Percentiles rank a stretch among this genome's conserved stretches.
phyloP scores from a whole-genome alignment of 1,140 invertebrate species.

The Drosophila nigromelanica region DNA sequence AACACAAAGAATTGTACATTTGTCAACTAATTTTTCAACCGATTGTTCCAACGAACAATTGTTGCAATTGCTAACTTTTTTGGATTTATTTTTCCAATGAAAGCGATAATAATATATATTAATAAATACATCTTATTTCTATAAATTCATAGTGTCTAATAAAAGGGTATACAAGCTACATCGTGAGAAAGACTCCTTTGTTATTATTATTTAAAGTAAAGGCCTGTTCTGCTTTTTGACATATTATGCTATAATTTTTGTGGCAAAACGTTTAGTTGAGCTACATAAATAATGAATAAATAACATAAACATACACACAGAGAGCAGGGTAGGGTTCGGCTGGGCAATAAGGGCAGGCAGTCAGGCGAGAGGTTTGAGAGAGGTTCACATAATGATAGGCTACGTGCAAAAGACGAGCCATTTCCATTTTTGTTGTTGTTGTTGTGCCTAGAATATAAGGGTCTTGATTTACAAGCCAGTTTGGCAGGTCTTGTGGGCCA shows the following conservation, averaged over 20 bases:
- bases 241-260: slow-evolving; percentile 79
- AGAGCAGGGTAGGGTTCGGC: not conserved
- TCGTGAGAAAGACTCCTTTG: not conserved
- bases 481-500: slow-evolving; percentile 39
- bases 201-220: slow-evolving; percentile 64
- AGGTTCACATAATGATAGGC: slow-evolving; percentile 38
- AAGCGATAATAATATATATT: too few species aligned
- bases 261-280: slow-evolving; percentile 79
- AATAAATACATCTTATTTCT: too few species aligned
- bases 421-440: slow-evolving; percentile 17
- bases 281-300: slow-evolving; percentile 80
- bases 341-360: not conserved
- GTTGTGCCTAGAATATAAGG: slow-evolving; percentile 34
- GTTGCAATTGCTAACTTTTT: too few species aligned
- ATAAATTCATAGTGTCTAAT: not conserved
- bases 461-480: slow-evolving; percentile 60
- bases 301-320: slow-evolving; percentile 26
- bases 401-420: slow-evolving; percentile 39
- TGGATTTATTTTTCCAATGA: too few species aligned
- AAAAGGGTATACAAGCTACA: slow-evolving; percentile 26
- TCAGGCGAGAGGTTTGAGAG: slow-evolving; percentile 19
- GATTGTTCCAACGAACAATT: too few species aligned
- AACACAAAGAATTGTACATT: too few species aligned
- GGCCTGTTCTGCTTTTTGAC: slow-evolving; percentile 68
- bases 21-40: too few species aligned